Conservation (phyloP, 53 echinoderm and acorn worm species). For the Mesocentrotus franciscanus region DNA sequence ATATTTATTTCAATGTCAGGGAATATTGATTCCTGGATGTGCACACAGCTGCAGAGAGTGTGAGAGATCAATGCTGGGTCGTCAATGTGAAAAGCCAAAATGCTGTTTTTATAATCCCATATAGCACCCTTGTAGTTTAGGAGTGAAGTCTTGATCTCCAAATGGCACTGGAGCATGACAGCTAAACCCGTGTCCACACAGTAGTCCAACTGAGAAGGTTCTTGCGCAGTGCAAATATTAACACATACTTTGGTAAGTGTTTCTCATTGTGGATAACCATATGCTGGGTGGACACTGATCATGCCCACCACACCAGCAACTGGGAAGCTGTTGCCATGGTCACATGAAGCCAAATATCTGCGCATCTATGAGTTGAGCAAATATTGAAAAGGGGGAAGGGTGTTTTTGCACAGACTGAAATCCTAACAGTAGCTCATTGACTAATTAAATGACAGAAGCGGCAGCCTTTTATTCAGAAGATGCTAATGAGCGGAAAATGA, state of each 20-base stretch:
- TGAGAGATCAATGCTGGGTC: conserved; percentile 20
- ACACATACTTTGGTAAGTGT: background rate
- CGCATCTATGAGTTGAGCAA: conserved; percentile 39
- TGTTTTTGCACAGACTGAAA: conserved; percentile 3
- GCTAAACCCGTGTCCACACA: background rate
- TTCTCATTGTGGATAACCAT: conserved; percentile 37
- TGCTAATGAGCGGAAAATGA: background rate
- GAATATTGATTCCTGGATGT: conserved; percentile 20
- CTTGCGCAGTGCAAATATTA: conserved; percentile 14
- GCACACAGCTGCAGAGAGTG: conserved; percentile 21
- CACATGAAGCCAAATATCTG: conserved; percentile 28
- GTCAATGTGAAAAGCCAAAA: background rate
- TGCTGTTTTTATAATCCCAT: background rate
- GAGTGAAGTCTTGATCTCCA: background rate
- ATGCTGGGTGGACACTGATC: conserved; percentile 15
- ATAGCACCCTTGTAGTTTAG: background rate
- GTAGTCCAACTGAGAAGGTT: background rate
- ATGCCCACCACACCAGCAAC: background rate
- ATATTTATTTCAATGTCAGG: background rate
- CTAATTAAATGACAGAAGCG: background rate
- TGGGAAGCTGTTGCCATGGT: conserved; percentile 34
- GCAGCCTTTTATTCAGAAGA: background rate
- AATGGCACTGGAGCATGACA: conserved; percentile 32
- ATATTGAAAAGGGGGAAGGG: conserved; percentile 10
- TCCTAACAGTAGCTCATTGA: conserved; percentile 21